Evolutionary conservation across 2,113 vertebrate genomes (phyloP).

Genomic region (Mustela lutreola): DNA sequence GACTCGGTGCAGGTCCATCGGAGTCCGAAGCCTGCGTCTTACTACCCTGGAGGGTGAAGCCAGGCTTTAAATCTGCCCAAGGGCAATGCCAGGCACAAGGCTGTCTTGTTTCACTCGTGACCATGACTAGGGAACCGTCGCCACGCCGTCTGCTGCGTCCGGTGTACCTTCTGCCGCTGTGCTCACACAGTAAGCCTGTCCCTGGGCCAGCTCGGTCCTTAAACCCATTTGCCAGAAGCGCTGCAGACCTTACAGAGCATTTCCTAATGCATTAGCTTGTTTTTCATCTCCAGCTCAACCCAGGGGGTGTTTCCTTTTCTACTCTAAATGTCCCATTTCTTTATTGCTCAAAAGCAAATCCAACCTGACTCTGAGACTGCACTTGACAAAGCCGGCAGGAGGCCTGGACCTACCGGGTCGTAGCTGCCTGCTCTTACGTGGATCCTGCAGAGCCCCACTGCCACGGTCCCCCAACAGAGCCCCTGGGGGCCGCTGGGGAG

Average conservation of each 20-base stretch:
- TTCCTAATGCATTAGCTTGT: background rate
- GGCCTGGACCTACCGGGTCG: accelerated
- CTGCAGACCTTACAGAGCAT: background rate
- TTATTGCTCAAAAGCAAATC: background rate
- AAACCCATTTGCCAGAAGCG: accelerated
- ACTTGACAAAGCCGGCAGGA: no score
- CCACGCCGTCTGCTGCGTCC: background rate
- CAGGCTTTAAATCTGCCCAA: background rate
- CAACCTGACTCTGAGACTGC: background rate
- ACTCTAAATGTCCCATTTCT: background rate
- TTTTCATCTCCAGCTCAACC: background rate
- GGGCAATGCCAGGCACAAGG: background rate
- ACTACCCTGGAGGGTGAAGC: background rate
- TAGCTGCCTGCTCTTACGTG: accelerated
- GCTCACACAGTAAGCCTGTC: accelerated
- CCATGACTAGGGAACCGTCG: background rate
- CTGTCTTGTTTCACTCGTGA: background rate
- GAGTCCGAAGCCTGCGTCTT: background rate
- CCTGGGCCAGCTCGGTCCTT: background rate
- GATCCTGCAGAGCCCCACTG: background rate
- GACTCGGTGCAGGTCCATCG: background rate
- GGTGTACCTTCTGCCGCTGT: background rate
- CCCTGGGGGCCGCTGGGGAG: background rate
- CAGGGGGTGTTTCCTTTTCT: background rate
- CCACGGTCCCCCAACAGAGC: accelerated